These are phyloP conservation scores for Prunella himalayana DNA, from an alignment of 2,113 vertebrate genomes.

Conservation along the genomic window DNA sequence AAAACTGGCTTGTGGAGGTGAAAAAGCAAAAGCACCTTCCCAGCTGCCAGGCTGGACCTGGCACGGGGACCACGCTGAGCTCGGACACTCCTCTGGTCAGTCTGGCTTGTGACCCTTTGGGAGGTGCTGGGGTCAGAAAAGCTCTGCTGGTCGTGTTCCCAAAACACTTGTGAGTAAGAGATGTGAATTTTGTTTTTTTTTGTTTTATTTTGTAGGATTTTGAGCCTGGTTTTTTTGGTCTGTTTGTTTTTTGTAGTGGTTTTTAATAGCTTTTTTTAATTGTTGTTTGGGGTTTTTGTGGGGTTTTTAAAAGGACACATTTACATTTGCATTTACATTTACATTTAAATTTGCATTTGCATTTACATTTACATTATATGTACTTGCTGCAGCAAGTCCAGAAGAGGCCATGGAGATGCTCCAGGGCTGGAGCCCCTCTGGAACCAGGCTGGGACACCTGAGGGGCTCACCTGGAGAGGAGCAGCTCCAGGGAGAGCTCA, in stretches of 20 bases:
- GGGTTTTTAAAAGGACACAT: not conserved
- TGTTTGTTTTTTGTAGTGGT: not conserved
- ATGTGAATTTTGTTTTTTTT: no score
- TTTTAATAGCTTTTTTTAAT: rapidly evolving
- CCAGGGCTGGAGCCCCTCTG: not conserved
- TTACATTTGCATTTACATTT: not conserved
- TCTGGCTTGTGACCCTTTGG: rapidly evolving
- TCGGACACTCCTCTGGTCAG: rapidly evolving
- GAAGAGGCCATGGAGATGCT: not conserved
- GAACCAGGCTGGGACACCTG: not conserved
- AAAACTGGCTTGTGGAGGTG: not conserved
- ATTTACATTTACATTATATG: not conserved
- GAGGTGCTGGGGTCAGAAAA: not conserved
- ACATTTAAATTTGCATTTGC: not conserved
- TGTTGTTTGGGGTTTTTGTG: not conserved
- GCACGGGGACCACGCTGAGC: rapidly evolving
- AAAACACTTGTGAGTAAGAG: not conserved
- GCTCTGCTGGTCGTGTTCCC: not conserved
- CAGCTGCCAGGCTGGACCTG: not conserved
- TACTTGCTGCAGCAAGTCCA: not conserved
- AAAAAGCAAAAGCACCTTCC: not conserved
- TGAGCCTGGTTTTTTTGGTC: not conserved
- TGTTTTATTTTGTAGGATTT: not conserved
- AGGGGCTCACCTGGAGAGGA: not conserved
- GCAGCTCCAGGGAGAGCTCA: not conserved